Conservation (phyloP, 1,140 invertebrate genomes). For the Zophobas atratus region DNA sequence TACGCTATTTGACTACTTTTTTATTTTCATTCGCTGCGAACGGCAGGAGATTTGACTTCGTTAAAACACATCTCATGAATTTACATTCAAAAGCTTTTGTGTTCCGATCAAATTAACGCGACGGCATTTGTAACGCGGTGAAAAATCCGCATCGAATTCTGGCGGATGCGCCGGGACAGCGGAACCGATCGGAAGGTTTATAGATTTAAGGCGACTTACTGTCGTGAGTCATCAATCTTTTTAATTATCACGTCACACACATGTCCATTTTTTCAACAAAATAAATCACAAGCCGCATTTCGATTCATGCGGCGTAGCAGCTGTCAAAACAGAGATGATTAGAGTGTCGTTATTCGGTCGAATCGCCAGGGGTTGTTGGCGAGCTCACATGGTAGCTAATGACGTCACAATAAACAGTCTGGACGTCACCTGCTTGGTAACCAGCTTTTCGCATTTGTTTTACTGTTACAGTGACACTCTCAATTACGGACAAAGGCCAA, state of each 20-base stretch:
- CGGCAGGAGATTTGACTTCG: constrained; percentile 34
- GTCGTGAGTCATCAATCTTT: constrained; percentile 16
- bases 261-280: constrained; percentile 9
- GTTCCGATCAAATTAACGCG: constrained; percentile 36
- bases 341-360: neutral
- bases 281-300: constrained; percentile 19
- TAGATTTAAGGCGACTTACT: neutral
- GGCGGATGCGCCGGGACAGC: constrained; percentile 21
- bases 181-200: neutral
- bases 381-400: constrained; percentile 38
- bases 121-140: constrained; percentile 17
- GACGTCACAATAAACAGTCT: constrained; percentile 54
- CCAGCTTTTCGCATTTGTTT: constrained; percentile 52
- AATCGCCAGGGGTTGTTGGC: neutral
- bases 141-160: constrained; percentile 1
- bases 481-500: constrained; percentile 21
- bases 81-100: constrained; percentile 35
- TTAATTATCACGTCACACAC: constrained; percentile 13
- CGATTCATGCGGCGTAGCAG: constrained; percentile 2
- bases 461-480: constrained; percentile 47
- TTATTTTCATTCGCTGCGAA: constrained; percentile 33
- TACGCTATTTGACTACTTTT: constrained; percentile 29
- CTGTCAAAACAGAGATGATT: constrained; percentile 6
- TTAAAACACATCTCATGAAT: constrained; percentile 41
- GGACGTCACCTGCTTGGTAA: constrained; percentile 52